These are phyloP conservation scores for Xestobium rufovillosum DNA, from an alignment of 2,888 invertebrate species.

Conservation along the genomic window DNA sequence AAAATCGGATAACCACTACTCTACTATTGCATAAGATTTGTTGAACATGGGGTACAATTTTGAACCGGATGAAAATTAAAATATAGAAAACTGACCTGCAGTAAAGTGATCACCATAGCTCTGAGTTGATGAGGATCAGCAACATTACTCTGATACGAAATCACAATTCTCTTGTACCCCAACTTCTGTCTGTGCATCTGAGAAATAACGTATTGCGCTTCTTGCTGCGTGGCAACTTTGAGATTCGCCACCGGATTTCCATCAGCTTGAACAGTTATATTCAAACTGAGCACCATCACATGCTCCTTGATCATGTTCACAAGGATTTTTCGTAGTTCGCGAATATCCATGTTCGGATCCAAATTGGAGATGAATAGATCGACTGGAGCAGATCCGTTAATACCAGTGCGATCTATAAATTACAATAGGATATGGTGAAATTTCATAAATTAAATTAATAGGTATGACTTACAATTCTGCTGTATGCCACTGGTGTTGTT, in stretches of 20 bases:
- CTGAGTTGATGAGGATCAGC: conserved; percentile 58
- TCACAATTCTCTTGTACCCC: conserved; percentile 71
- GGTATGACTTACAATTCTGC: too few species aligned
- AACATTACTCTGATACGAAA: conserved; percentile 58
- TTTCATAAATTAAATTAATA: too few species aligned
- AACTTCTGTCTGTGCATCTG: conserved; percentile 76
- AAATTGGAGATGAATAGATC: conserved; percentile 62
- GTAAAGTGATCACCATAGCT: conserved; percentile 63
- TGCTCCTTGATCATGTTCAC: conserved; percentile 57
- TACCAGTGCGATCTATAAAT: too few species aligned
- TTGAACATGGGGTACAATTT: too few species aligned
- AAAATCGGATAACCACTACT: too few species aligned
- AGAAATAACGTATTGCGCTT: conserved; percentile 69
- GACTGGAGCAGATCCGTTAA: too few species aligned
- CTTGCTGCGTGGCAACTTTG: conserved; percentile 55
- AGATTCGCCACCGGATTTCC: conserved; percentile 64
- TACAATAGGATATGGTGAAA: too few species aligned
- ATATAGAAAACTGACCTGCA: conserved; percentile 48
- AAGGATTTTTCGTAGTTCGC: conserved; percentile 55
- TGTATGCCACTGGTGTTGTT: too few species aligned
- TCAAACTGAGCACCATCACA: conserved; percentile 57
- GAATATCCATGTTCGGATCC: conserved; percentile 59
- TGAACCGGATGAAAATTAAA: too few species aligned
- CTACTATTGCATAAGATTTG: too few species aligned
- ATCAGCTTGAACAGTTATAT: conserved; percentile 57